Base-by-base conservation (phyloP, 2,113 vertebrate species). In the Ranitomeya variabilis region DNA sequence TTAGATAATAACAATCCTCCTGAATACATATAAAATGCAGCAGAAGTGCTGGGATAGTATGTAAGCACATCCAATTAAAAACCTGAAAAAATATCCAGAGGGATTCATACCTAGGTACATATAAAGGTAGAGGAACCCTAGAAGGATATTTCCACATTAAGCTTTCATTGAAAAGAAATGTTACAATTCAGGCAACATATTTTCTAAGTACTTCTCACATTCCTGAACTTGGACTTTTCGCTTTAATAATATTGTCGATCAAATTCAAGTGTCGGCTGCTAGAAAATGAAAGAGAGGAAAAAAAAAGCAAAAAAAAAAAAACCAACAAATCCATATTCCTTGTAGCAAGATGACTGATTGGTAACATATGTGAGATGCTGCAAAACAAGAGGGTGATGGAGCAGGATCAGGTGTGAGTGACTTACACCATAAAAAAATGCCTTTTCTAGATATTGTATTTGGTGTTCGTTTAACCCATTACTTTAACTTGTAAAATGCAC, bases 311-410 rank as follows among this genome's bases (percentile, higher is more conserved):
- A 86, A 31, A 31, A 31, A 31, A 2, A 31, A 31, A 31, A 31
- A 31, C 26, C 45, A 23, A 66, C n/a, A 18, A 87, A 87, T 59
- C 76, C 23, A 59, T 69, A 57, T 37, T 87, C 60, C 59, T 67
- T 87, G 78, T 69, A 57, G 76, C 62, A 71, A 87, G 16, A 71
- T 31, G 64, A 87, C 77, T 71, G 77, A 80, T 80, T 80, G 77
- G 80, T 77, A 80, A 87, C 86, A 69, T 80, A 78, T 67, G 37
- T 52, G 86, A 83, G 71, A 52, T 83, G 77, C 45, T 51, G 59
- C 19, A 54, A 62, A 87, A 87, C 77, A 69, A 86, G 55, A 64
- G 73, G 57, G 71, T 45, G 83, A 85, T 60, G 10, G 26, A 76
- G 69, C 55, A 74, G 69, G 79, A 52, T 60, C 83, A 74, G n/a